These are phyloP conservation scores for Pocillopora damicornis DNA, from an alignment of 64 coral and sea anemone genomes.

Conservation along the genomic window DNA sequence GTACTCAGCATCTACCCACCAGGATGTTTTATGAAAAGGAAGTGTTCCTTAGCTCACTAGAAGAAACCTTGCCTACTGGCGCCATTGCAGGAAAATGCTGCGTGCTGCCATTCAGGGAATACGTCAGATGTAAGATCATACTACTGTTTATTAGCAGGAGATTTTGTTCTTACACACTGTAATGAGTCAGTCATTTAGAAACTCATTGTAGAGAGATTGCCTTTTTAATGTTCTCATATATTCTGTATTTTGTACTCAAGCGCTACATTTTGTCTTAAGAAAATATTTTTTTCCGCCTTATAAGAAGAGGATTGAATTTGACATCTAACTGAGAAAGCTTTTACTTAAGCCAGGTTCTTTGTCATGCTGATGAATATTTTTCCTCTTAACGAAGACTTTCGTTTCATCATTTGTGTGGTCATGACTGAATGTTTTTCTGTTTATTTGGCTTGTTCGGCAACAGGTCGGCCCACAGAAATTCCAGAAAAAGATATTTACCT, in stretches of 20 bases:
- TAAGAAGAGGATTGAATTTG: too few relatives aligned
- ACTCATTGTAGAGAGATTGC: too few relatives aligned
- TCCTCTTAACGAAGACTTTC: too few relatives aligned
- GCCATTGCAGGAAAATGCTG: conserved; percentile 80
- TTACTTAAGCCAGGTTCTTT: too few relatives aligned
- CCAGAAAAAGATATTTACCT: conserved; percentile 92
- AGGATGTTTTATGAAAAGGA: conserved; percentile 99
- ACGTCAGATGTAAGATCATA: conserved; percentile 82
- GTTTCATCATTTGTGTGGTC: too few relatives aligned
- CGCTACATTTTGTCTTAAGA: too few relatives aligned
- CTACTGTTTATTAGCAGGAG: not conserved
- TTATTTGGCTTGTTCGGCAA: not conserved
- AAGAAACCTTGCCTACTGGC: conserved; percentile 67
- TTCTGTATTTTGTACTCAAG: too few relatives aligned
- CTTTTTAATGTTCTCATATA: too few relatives aligned
- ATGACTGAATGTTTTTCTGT: not conserved
- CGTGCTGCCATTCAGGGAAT: conserved; percentile 94
- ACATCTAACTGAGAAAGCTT: too few relatives aligned
- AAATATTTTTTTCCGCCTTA: too few relatives aligned
- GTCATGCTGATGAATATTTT: too few relatives aligned
- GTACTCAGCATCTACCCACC: conserved; percentile 89
- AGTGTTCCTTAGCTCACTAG: conserved; percentile 75
- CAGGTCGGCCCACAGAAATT: conserved; percentile 96
- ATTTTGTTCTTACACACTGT: not conserved
- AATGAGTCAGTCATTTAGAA: too few relatives aligned